A percentile compares a stretch with the other conserved stretches of the same genome.
These are phyloP conservation scores for Corythoichthys intestinalis DNA, from an alignment of 2,113 vertebrate species.

Conservation along the genomic window DNA sequence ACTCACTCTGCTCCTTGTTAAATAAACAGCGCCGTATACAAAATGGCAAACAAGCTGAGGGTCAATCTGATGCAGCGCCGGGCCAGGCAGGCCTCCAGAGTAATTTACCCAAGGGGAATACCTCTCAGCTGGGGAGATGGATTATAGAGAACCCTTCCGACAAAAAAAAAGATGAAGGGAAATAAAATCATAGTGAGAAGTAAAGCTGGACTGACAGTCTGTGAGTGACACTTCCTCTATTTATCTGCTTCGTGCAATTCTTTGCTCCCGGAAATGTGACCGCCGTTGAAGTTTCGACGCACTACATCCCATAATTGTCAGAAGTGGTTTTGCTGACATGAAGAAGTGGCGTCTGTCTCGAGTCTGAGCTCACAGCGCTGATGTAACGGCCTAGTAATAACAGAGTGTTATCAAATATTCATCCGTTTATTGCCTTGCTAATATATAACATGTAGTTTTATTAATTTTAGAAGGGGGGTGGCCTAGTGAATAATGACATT, in stretches of 20 bases:
- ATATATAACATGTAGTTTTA: slow-evolving; percentile 68
- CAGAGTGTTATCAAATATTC: slow-evolving; percentile 71
- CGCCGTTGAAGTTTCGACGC: slow-evolving; percentile 18
- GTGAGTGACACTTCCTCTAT: not conserved
- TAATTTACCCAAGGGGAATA: slow-evolving; percentile 97
- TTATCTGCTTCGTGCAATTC: not conserved
- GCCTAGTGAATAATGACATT: slow-evolving; percentile 48
- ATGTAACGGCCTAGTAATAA: slow-evolving; percentile 68
- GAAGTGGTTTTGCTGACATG: slow-evolving; percentile 37
- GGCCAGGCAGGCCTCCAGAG: slow-evolving; percentile 96
- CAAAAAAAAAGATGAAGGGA: slow-evolving; percentile 89
- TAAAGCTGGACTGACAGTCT: slow-evolving; percentile 22
- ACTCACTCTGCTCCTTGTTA: slow-evolving; percentile 99
- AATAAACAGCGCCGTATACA: slow-evolving; percentile 99
- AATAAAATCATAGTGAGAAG: slow-evolving; percentile 74
- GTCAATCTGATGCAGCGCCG: slow-evolving; percentile 97
- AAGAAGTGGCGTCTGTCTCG: slow-evolving; percentile 50
- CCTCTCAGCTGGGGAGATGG: slow-evolving; percentile 92
- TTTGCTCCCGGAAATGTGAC: slow-evolving; percentile 9
- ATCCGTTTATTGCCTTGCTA: slow-evolving; percentile 72
- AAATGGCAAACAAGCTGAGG: slow-evolving; percentile 99
- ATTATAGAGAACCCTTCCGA: slow-evolving; percentile 84
- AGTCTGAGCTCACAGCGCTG: slow-evolving; percentile 52
- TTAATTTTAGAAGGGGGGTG: slow-evolving; percentile 58
- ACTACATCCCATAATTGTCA: slow-evolving; percentile 38